Conservation (phyloP, 1,140 invertebrate genomes). For the Drosophila orena region DNA sequence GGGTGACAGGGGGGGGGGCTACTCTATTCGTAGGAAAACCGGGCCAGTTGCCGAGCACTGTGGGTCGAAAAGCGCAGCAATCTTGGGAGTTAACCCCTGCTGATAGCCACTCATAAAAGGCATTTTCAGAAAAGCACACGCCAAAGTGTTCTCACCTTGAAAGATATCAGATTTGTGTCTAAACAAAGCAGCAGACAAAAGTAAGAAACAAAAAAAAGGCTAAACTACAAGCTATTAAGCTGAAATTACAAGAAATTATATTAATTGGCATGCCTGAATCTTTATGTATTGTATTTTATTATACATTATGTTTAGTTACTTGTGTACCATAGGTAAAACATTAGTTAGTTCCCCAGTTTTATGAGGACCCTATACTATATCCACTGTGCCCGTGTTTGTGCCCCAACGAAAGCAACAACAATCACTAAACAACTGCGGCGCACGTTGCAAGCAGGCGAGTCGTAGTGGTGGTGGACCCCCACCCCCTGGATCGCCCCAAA, state of each 20-base stretch:
- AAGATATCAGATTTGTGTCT: slow-evolving; percentile 13
- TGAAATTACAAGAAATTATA: not conserved
- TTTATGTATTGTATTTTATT: no score
- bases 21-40: slow-evolving; percentile 48
- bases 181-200: not conserved
- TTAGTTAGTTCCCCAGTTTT: no score
- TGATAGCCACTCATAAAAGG: not conserved
- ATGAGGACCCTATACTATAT: not conserved
- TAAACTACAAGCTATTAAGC: not conserved
- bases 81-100: slow-evolving; percentile 2
- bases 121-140: slow-evolving; percentile 2
- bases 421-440: slow-evolving; percentile 2
- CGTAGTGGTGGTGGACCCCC: slow-evolving; percentile 17
- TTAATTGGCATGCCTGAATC: no score
- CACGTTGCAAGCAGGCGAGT: slow-evolving; percentile 50
- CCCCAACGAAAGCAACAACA: slow-evolving; percentile 46
- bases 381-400: slow-evolving; percentile 56
- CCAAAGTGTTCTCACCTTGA: slow-evolving; percentile 15
- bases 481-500: slow-evolving; percentile 12
- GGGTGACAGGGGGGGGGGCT: slow-evolving; percentile 16
- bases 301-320: no score
- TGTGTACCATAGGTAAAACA: no score
- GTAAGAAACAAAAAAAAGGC: not conserved
- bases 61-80: slow-evolving; percentile 24
- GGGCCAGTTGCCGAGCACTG: slow-evolving; percentile 35